Conservation (phyloP, 2,888 invertebrate genomes). For the Melieria picta region DNA sequence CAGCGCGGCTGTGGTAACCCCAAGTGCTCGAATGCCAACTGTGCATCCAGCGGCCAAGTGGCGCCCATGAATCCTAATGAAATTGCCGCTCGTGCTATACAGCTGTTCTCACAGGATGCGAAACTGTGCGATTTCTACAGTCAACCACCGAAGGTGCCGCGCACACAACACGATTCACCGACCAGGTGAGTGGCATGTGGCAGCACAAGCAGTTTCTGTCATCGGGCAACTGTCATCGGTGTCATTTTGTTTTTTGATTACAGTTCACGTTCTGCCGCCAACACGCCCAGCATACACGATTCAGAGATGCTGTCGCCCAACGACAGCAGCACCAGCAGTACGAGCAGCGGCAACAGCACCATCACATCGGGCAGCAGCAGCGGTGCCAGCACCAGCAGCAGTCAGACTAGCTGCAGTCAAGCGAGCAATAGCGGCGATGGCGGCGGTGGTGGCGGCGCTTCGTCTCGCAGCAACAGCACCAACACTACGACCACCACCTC, state of each 20-base stretch:
- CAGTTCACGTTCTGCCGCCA: slow-evolving; percentile 44
- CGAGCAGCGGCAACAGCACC: slow-evolving; percentile 54
- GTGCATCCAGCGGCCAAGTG: slow-evolving; percentile 91
- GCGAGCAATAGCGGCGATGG: slow-evolving; percentile 9
- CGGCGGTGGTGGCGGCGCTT: slow-evolving; percentile 12
- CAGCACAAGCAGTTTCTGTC: background rate
- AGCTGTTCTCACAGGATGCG: slow-evolving; percentile 86
- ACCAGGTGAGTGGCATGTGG: slow-evolving; percentile 36
- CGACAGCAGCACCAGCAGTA: slow-evolving; percentile 53
- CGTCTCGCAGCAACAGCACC: background rate
- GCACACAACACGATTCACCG: slow-evolving; percentile 47
- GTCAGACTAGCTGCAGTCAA: slow-evolving; percentile 7
- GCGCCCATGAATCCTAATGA: slow-evolving; percentile 82
- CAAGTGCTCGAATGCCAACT: slow-evolving; percentile 85
- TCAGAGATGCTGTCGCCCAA: slow-evolving; percentile 54
- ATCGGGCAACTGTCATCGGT: background rate
- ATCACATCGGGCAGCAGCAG: slow-evolving; percentile 53
- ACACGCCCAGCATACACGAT: slow-evolving; percentile 46
- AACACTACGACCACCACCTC: slow-evolving; percentile 23
- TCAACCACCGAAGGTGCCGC: slow-evolving; percentile 60
- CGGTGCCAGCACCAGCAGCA: slow-evolving; percentile 50
- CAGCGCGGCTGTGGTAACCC: slow-evolving; percentile 92
- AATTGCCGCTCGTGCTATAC: slow-evolving; percentile 89
- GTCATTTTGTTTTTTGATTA: background rate
- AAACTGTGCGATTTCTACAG: slow-evolving; percentile 75